Percentiles rank a stretch among this genome's conserved stretches.
phyloP scores from a whole-genome alignment of 2,888 invertebrate genomes.

The Rotaria socialis region DNA sequence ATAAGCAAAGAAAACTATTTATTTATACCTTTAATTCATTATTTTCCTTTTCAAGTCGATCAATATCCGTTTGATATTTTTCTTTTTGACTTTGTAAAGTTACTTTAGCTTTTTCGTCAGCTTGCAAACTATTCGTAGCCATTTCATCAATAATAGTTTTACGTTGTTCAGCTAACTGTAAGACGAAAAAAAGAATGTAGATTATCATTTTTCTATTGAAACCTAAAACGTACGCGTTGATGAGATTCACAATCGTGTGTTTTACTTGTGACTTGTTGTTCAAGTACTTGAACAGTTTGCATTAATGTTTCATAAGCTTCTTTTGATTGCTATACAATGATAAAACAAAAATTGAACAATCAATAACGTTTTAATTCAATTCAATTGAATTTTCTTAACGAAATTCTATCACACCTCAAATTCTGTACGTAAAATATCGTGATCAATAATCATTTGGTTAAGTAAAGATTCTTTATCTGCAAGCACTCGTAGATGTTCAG shows the following conservation, averaged over 20 bases:
- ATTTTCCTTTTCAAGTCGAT: constrained; percentile 48
- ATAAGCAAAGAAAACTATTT: no score
- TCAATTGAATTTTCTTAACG: background rate
- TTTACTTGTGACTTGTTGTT: background rate
- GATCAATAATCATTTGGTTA: constrained; percentile 10
- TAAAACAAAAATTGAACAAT: background rate
- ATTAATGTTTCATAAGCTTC: constrained; percentile 30
- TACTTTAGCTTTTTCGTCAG: constrained; percentile 53
- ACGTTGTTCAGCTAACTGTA: constrained; percentile 60
- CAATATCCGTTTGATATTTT: constrained; percentile 49
- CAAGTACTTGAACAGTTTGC: constrained; percentile 17
- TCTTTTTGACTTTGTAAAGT: constrained; percentile 53
- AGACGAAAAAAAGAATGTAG: background rate
- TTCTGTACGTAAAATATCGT: background rate
- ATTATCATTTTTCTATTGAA: no score
- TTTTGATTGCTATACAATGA: constrained; percentile 1
- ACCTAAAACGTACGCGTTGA: background rate
- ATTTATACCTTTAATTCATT: constrained; percentile 19
- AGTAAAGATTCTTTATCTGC: constrained; percentile 5
- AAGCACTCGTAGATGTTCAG: constrained; percentile 14
- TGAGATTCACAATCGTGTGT: background rate
- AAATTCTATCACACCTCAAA: background rate
- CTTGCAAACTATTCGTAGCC: constrained; percentile 59
- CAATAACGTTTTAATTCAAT: no score
- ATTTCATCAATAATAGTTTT: constrained; percentile 60